These are phyloP conservation scores for Sebastes reedi DNA, from an alignment of 2,797 vertebrate genomes.

Conservation along the genomic window DNA sequence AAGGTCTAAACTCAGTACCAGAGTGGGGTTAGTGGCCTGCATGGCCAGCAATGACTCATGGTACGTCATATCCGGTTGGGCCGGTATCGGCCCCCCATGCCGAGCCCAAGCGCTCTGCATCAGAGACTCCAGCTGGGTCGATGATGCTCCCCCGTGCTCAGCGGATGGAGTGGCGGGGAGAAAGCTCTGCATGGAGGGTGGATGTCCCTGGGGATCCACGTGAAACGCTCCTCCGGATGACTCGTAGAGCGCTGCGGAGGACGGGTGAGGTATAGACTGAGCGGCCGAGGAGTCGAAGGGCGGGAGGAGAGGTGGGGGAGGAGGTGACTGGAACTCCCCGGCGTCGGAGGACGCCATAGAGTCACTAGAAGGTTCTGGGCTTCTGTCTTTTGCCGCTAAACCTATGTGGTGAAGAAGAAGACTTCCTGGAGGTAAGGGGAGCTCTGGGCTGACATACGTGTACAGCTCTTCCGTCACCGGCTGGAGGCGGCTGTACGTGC, in stretches of 20 bases:
- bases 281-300: conserved; percentile 77
- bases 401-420: conserved; percentile 81
- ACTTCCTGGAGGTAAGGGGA: conserved; percentile 85
- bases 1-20: conserved; percentile 81
- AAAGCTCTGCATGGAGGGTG: conserved; percentile 85
- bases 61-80: conserved; percentile 79
- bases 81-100: conserved; percentile 72
- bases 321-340: conserved; percentile 93
- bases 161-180: conserved; percentile 79
- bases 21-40: conserved; percentile 76
- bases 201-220: conserved; percentile 83
- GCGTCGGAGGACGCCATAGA: conserved; percentile 93
- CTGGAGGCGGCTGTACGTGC: conserved; percentile 88
- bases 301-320: conserved; percentile 82
- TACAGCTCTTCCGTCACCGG: conserved; percentile 94
- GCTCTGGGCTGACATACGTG: conserved; percentile 84
- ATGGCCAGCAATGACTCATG: conserved; percentile 80
- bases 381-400: conserved; percentile 85
- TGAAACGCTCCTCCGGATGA: conserved; percentile 34
- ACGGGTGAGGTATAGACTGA: conserved; percentile 81
- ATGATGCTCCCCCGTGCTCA: conserved; percentile 81
- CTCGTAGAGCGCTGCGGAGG: conserved; percentile 60
- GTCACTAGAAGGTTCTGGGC: conserved; percentile 94
- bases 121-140: conserved; percentile 88
- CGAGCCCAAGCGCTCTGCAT: conserved; percentile 82